Percentiles rank a stretch among this genome's conserved stretches.
phyloP scores from a whole-genome alignment of 2,113 vertebrate species.

The Laticauda laticaudata region DNA sequence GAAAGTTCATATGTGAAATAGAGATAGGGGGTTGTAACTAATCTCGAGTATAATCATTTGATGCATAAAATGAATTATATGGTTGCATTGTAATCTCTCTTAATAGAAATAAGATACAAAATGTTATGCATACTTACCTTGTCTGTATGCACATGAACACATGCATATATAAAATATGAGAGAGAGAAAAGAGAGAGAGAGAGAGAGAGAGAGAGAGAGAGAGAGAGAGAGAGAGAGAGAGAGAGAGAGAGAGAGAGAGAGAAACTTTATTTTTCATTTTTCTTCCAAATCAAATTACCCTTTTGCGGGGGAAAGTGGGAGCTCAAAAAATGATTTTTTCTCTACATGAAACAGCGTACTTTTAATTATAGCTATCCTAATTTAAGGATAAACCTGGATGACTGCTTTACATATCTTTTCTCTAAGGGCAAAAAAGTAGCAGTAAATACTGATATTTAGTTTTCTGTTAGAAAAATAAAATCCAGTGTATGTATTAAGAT shows the following conservation, averaged over 20 bases:
- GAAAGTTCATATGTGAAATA: not conserved
- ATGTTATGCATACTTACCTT: not conserved
- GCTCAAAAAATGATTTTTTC: not conserved
- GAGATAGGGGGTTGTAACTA: not conserved
- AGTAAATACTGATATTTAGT: not conserved
- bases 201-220: not conserved
- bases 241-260: rapidly evolving
- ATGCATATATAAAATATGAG: not conserved
- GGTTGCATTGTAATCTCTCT: not conserved
- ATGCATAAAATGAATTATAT: not conserved
- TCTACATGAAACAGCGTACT: not conserved
- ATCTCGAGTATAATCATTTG: not conserved
- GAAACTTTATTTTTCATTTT: slow-evolving; percentile 4
- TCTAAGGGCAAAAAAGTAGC: not conserved
- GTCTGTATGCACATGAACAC: not conserved
- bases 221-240: not conserved
- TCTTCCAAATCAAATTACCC: slow-evolving; percentile 2
- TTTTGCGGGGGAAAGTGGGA: not conserved
- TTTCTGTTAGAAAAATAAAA: not conserved
- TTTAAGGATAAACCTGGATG: slow-evolving; percentile 28
- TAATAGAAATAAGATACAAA: slow-evolving; percentile 17
- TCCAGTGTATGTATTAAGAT: not conserved
- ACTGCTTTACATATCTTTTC: slow-evolving; percentile 16
- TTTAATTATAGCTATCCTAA: slow-evolving; percentile 35
- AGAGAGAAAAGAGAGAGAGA: not conserved